Evolutionary conservation across 2,888 invertebrate species (phyloP), one percentile per base, ranked within the genome.

Genomic region (Caenorhabditis virilis): DNA sequence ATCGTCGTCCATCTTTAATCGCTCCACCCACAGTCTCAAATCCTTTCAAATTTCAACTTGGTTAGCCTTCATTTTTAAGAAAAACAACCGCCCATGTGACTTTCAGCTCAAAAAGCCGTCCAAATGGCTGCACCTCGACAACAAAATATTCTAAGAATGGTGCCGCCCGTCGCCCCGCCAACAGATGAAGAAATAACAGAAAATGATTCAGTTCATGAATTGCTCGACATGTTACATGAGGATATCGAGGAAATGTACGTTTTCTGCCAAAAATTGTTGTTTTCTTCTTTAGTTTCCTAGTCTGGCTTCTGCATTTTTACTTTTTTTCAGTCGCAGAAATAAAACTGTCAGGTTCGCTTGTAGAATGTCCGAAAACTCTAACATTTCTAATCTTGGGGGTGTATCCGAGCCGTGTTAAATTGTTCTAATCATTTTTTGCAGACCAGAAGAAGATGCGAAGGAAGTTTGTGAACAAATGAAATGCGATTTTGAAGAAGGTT

Each of bases 191-290:
- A 55, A 41, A 15, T 55, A n/a, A 52, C 23, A 6, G 54, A 60
- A 26, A 30, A 39, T 22, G 54, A 54, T 4, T 49, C 48, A 15
- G 60, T 56, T 0, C 56, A 63, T 23, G 63, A 63, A 22, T 53
- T 63, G 9, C 52, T 63, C n/a, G 57, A 63, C 39, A 52, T 56
- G 63, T 48, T 63, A 4, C 63, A 62, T 27, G 56, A 62, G 27
- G 62, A 62, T 33, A 55, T 62, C 48, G 43, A 51, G 5, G n/a
- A n/a, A n/a, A n/a, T n/a, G n/a, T n/a, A n/a, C n/a, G n/a, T n/a
- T n/a, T n/a, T n/a, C n/a, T n/a, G n/a, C n/a, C n/a, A n/a, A n/a
- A n/a, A n/a, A n/a, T n/a, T n/a, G n/a, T n/a, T n/a, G n/a, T n/a
- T n/a, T n/a, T n/a, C n/a, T n/a, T n/a, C n/a, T n/a, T n/a, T n/a